Percentiles rank a stretch among this genome's conserved stretches.
Conservation (phyloP, 2,797 vertebrate genomes). For the Ispidina lecontei region DNA sequence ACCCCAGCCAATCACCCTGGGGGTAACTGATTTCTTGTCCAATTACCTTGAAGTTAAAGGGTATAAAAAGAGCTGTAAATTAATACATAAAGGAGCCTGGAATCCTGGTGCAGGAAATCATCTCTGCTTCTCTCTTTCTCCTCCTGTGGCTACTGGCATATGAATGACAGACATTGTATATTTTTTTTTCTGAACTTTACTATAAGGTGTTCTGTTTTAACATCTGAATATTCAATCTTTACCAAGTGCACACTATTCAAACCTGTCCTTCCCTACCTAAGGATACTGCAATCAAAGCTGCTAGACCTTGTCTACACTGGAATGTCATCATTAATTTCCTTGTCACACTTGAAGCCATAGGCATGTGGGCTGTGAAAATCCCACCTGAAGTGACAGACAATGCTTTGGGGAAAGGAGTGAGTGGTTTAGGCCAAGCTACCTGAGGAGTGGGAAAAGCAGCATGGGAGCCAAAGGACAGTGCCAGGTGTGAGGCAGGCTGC, state of each 20-base stretch:
- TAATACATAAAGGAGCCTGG: too few species aligned
- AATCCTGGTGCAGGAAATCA: too few species aligned
- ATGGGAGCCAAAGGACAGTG: fast-evolving
- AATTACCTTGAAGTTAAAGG: too few species aligned
- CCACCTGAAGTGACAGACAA: not conserved
- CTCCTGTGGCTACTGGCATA: too few species aligned
- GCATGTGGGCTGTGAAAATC: fast-evolving
- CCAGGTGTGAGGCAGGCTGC: not conserved
- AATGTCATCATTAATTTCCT: not conserved
- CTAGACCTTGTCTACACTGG: not conserved
- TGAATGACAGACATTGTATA: not conserved
- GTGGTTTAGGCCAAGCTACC: fast-evolving
- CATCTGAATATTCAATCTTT: not conserved
- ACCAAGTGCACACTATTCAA: not conserved
- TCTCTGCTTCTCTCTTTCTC: too few species aligned
- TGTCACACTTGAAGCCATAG: fast-evolving
- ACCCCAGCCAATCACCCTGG: too few species aligned
- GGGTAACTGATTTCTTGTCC: too few species aligned
- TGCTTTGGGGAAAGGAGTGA: fast-evolving
- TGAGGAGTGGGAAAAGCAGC: fast-evolving
- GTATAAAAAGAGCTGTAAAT: too few species aligned
- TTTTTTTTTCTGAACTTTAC: not conserved
- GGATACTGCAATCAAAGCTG: not conserved
- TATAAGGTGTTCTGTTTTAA: not conserved
- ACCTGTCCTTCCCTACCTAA: not conserved